Evolutionary conservation across 2,797 vertebrate species (phyloP).

Genomic region (Diceros bicornis): DNA sequence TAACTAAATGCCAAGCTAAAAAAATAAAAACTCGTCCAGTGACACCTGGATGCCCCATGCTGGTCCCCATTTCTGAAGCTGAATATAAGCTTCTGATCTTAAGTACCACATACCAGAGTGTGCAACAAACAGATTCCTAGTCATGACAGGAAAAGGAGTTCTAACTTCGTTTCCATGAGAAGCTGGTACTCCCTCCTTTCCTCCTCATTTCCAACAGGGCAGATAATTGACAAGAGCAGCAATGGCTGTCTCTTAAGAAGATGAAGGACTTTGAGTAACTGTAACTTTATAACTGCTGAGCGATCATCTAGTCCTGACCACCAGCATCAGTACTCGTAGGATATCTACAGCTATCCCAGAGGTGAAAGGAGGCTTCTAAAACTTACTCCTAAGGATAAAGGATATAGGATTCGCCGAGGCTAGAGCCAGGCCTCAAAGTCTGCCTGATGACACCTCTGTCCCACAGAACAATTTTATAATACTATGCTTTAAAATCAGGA

Average conservation of each 20-base stretch:
- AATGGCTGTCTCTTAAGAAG: not conserved
- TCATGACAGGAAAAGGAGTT: not conserved
- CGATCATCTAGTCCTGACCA: not conserved
- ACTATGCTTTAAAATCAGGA: conserved; percentile 19
- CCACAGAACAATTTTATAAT: not conserved
- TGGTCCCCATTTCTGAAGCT: not conserved
- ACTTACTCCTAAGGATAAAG: not conserved
- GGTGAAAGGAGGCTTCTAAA: not conserved
- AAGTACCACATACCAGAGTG: not conserved
- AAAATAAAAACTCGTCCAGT: not conserved
- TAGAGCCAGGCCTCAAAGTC: not conserved
- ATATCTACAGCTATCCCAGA: not conserved
- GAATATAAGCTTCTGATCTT: not conserved
- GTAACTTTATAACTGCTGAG: not conserved
- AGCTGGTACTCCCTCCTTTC: too few relatives aligned
- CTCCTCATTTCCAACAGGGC: not conserved
- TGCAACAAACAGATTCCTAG: not conserved
- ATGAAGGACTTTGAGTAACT: not conserved
- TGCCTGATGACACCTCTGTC: not conserved
- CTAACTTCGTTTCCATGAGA: not conserved
- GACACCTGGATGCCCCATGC: not conserved
- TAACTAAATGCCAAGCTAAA: not conserved
- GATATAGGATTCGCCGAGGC: conserved; percentile 7
- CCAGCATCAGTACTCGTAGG: too few relatives aligned
- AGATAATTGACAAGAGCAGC: not conserved